These are phyloP conservation scores for Caenorhabditis zanzibari DNA, from an alignment of 2,888 invertebrate genomes.

Conservation along the genomic window DNA sequence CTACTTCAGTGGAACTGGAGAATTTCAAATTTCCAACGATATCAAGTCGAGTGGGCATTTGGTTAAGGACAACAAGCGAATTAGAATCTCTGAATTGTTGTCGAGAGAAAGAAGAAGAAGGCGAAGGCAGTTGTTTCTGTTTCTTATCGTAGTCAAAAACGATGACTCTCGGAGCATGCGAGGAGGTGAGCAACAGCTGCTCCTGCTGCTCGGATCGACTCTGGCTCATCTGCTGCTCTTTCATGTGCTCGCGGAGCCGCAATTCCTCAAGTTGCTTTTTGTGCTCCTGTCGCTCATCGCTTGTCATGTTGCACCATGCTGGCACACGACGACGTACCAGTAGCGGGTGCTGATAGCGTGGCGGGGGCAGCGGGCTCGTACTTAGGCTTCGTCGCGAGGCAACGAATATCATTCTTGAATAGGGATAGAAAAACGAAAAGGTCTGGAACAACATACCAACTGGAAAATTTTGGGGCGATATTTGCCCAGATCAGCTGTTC, in stretches of 20 bases:
- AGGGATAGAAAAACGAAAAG: not conserved
- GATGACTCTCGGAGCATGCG: constrained; percentile 15
- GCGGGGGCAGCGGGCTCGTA: constrained; percentile 26
- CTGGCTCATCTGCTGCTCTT: constrained; percentile 9
- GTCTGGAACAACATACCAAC: not conserved
- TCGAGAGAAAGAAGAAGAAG: too few relatives aligned
- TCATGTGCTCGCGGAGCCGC: constrained; percentile 46
- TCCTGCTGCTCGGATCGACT: constrained; percentile 8
- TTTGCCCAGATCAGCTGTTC: not conserved
- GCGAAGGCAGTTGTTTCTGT: not conserved
- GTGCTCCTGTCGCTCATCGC: constrained; percentile 49
- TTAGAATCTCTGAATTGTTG: not conserved
- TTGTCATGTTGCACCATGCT: constrained; percentile 45
- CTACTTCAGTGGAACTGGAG: constrained; percentile 45
- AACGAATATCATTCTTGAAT: constrained; percentile 28
- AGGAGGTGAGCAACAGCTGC: constrained; percentile 33
- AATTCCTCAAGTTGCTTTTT: constrained; percentile 49
- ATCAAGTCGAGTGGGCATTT: constrained; percentile 60
- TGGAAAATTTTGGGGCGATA: not conserved
- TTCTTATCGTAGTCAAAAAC: constrained; percentile 11
- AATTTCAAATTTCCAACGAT: constrained; percentile 58
- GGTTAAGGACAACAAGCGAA: constrained; percentile 17
- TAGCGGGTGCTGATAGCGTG: constrained; percentile 19
- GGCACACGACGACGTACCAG: constrained; percentile 15
- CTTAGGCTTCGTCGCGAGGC: constrained; percentile 25